phyloP scores from a whole-genome alignment of 2,888 invertebrate species.

The Cryptus armator region DNA sequence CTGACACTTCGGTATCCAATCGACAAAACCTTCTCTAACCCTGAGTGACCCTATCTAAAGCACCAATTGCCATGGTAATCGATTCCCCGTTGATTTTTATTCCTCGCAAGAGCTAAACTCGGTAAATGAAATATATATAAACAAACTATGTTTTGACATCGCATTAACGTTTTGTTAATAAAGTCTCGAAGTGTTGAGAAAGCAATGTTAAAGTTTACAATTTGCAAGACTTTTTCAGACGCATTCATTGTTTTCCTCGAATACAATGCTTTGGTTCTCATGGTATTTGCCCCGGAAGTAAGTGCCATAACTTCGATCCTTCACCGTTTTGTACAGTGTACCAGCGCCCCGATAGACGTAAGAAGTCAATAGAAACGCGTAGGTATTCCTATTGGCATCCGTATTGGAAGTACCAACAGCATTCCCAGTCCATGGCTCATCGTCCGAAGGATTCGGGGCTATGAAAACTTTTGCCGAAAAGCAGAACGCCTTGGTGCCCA shows the following conservation, averaged over 20 bases:
- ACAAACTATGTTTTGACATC: too few relatives aligned
- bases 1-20: too few relatives aligned
- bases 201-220: too few relatives aligned
- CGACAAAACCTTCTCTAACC: too few relatives aligned
- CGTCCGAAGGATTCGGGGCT: conserved; percentile 3
- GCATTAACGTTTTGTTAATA: too few relatives aligned
- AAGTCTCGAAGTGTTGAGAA: too few relatives aligned
- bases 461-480: conserved; percentile 54
- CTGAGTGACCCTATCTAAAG: too few relatives aligned
- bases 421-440: neutral
- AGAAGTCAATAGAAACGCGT: neutral
- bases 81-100: too few relatives aligned
- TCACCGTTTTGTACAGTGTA: neutral
- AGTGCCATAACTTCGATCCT: neutral
- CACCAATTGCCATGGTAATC: too few relatives aligned
- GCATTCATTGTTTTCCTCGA: neutral
- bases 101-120: too few relatives aligned
- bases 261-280: neutral
- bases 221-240: too few relatives aligned
- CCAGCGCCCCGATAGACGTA: neutral
- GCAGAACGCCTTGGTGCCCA: conserved; percentile 13
- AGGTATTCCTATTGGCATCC: neutral
- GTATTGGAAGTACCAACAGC: neutral
- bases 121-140: too few relatives aligned
- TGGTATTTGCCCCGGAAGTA: neutral